These are phyloP conservation scores for Sphenodon punctatus DNA, from an alignment of 2,797 vertebrate genomes.

Conservation along the genomic window DNA sequence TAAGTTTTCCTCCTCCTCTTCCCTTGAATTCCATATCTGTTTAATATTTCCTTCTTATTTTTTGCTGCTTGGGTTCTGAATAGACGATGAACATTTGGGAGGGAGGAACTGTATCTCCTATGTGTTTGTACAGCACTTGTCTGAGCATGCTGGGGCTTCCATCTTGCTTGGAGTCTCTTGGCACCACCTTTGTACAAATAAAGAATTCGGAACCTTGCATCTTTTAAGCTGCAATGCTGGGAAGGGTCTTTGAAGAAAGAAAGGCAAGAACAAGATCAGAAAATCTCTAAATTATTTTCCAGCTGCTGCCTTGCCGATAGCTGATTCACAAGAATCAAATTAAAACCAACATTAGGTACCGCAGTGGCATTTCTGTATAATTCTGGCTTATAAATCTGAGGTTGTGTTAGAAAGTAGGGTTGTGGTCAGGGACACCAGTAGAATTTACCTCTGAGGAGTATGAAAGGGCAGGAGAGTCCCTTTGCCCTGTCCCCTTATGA, in stretches of 20 bases:
- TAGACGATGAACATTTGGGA: neutral
- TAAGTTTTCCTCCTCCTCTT: no score
- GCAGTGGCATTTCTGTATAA: neutral
- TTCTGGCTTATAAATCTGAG: neutral
- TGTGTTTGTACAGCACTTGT: neutral
- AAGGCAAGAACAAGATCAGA: constrained; percentile 29
- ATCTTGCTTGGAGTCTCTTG: constrained; percentile 20
- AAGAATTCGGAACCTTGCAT: neutral
- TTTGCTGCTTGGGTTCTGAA: neutral
- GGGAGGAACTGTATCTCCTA: neutral
- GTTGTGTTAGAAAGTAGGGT: neutral
- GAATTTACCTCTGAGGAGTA: no score
- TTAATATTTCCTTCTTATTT: neutral
- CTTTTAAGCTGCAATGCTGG: neutral
- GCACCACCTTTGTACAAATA: neutral
- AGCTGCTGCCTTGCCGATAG: constrained; percentile 34
- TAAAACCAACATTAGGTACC: neutral
- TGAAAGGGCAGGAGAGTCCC: no score
- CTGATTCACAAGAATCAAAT: constrained; percentile 19
- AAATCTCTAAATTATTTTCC: constrained; percentile 32
- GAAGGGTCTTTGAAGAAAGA: constrained; percentile 9
- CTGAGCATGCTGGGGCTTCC: neutral
- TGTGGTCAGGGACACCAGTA: neutral
- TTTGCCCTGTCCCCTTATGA: no score
- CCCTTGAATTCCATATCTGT: no score